These are phyloP conservation scores for Dreissena polymorpha DNA, from an alignment of 1,140 invertebrate species.

Conservation along the genomic window DNA sequence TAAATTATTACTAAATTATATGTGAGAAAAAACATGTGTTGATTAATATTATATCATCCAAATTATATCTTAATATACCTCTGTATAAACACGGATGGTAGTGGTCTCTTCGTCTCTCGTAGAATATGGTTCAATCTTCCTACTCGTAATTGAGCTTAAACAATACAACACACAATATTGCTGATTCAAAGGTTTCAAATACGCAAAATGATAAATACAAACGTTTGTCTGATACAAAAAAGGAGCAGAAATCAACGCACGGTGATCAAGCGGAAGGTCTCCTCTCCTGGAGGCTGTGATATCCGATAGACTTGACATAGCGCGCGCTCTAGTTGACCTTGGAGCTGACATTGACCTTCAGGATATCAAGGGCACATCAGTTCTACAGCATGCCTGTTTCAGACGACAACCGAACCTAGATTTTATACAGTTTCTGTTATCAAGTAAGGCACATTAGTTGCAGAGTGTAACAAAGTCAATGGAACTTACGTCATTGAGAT, in stretches of 20 bases:
- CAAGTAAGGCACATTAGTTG: conserved; percentile 15
- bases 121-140: too few relatives aligned
- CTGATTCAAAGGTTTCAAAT: background rate
- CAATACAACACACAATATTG: too few relatives aligned
- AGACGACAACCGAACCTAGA: conserved; percentile 24
- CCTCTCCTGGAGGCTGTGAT: conserved; percentile 41
- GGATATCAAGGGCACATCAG: conserved; percentile 59
- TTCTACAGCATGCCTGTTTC: conserved; percentile 45
- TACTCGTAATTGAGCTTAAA: too few relatives aligned
- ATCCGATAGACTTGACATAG: conserved; percentile 4
- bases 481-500: too few relatives aligned
- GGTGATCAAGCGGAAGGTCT: conserved; percentile 31
- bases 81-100: too few relatives aligned
- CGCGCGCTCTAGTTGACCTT: conserved; percentile 41
- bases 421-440: conserved; percentile 38
- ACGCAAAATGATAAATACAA: background rate
- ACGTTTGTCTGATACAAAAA: background rate
- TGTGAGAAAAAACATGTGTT: too few relatives aligned
- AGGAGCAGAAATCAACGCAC: conserved; percentile 32
- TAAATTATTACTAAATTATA: background rate
- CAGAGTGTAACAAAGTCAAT: too few relatives aligned
- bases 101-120: too few relatives aligned
- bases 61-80: too few relatives aligned
- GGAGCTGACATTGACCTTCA: conserved; percentile 57
- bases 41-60: too few relatives aligned